These are phyloP conservation scores for Martes martes DNA, from an alignment of 2,113 vertebrate species.

Conservation along the genomic window DNA sequence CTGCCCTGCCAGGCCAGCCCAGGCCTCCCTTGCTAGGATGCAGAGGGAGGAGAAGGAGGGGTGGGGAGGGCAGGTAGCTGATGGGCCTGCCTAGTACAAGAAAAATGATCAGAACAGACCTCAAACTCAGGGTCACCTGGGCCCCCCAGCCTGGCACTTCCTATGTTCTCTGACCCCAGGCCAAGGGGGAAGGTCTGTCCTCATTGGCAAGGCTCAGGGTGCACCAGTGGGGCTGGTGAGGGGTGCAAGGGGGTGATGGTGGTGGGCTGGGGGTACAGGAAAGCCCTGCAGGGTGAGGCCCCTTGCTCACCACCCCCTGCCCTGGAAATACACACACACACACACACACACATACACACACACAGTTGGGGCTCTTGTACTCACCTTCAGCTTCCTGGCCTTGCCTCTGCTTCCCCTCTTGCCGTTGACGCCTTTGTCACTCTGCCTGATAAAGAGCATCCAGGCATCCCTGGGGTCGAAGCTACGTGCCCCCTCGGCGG, in stretches of 20 bases:
- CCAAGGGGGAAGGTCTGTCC: background rate
- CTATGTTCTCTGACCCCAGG: background rate
- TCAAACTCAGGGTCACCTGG: background rate
- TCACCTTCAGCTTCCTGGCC: constrained; percentile 62
- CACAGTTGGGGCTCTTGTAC: background rate
- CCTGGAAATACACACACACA: background rate
- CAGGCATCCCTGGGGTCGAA: constrained; percentile 67
- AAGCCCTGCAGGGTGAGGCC: background rate
- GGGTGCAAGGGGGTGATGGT: background rate
- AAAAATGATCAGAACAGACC: background rate
- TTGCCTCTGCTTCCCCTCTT: constrained; percentile 51
- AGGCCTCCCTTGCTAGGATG: background rate
- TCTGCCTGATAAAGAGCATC: constrained; percentile 78
- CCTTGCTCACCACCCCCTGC: background rate
- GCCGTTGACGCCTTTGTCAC: constrained; percentile 54
- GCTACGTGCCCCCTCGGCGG: rapidly evolving
- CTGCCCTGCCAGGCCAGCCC: background rate
- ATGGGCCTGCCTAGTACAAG: rapidly evolving
- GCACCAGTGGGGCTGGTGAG: rapidly evolving
- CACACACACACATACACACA: background rate
- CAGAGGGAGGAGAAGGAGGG: too few relatives aligned
- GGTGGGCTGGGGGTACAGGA: background rate
- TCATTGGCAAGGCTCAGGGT: background rate
- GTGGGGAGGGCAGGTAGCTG: too few relatives aligned
- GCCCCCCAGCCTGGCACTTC: rapidly evolving